A percentile compares a stretch with the other conserved stretches of the same genome.
These are phyloP conservation scores for Hypomesus transpacificus DNA, from an alignment of 2,113 vertebrate species.

Conservation along the genomic window DNA sequence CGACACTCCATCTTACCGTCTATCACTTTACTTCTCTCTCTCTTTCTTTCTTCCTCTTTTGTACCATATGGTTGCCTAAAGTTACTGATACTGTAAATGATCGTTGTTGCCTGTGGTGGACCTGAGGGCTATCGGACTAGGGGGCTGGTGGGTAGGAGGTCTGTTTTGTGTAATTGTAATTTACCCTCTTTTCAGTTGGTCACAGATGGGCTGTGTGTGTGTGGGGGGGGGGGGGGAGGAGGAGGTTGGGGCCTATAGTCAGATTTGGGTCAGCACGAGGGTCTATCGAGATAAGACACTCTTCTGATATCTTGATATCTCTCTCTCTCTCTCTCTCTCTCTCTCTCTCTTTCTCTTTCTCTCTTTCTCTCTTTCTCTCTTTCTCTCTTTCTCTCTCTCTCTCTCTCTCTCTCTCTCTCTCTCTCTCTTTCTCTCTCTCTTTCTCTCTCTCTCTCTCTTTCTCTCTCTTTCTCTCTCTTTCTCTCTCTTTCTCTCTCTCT, in stretches of 20 bases:
- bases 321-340: conserved; percentile 4
- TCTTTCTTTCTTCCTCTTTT: neutral
- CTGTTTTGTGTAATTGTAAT: conserved; percentile 31
- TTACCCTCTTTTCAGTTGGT: conserved; percentile 13
- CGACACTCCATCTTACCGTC: neutral
- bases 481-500: neutral
- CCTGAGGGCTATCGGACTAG: neutral
- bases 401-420: conserved; percentile 1
- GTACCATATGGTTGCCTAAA: too few relatives aligned
- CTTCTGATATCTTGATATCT: neutral
- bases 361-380: neutral
- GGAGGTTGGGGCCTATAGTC: neutral
- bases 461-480: conserved; percentile 4
- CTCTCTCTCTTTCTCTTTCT: conserved; percentile 1
- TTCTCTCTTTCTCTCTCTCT: conserved; percentile 2
- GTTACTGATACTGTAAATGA: neutral
- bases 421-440: conserved; percentile 8
- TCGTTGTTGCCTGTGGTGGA: neutral
- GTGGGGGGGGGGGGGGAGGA: neutral
- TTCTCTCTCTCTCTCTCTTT: neutral
- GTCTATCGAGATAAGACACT: conserved; percentile 29
- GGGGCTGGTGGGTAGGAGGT: neutral
- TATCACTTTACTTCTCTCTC: neutral
- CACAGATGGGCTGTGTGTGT: conserved; percentile 5
- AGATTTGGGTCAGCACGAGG: neutral